Evolutionary conservation across 2,888 invertebrate species (phyloP).

Genomic region (Apantesis nais): DNA sequence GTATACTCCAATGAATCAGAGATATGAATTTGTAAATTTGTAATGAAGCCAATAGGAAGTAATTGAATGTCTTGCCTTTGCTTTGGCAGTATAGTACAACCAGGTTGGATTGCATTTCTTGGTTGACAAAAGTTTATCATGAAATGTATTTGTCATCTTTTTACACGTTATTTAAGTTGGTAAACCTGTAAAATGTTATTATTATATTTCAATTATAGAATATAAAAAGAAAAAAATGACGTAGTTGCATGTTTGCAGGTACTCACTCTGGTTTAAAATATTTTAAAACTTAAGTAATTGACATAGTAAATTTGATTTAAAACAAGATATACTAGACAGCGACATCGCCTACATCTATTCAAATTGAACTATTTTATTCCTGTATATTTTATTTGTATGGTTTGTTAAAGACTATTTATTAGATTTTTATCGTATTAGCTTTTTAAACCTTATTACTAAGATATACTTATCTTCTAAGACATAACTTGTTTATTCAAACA

Average conservation of each 20-base stretch:
- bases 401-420: conserved; percentile 1
- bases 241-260: conserved; percentile 8
- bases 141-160: conserved; percentile 17
- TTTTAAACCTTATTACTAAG: too few relatives aligned
- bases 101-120: conserved; percentile 27
- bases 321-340: conserved; percentile 1
- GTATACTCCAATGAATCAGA: conserved; percentile 39
- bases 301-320: conserved; percentile 6
- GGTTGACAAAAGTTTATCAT: conserved; percentile 21
- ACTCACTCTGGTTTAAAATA: neutral
- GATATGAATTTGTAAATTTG: conserved; percentile 63
- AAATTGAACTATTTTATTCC: neutral
- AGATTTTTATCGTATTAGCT: neutral
- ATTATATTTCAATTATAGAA: neutral
- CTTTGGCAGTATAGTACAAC: conserved; percentile 19
- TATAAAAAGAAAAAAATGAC: neutral
- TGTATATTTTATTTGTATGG: neutral
- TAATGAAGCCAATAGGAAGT: conserved; percentile 67
- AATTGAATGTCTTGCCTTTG: conserved; percentile 41
- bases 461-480: neutral
- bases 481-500: neutral
- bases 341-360: conserved; percentile 2
- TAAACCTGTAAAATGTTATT: conserved; percentile 15
- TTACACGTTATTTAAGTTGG: conserved; percentile 8
- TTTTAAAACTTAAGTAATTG: neutral